Evolutionary conservation across 2,797 vertebrate species (phyloP).

Genomic region (Melanogrammus aeglefinus): DNA sequence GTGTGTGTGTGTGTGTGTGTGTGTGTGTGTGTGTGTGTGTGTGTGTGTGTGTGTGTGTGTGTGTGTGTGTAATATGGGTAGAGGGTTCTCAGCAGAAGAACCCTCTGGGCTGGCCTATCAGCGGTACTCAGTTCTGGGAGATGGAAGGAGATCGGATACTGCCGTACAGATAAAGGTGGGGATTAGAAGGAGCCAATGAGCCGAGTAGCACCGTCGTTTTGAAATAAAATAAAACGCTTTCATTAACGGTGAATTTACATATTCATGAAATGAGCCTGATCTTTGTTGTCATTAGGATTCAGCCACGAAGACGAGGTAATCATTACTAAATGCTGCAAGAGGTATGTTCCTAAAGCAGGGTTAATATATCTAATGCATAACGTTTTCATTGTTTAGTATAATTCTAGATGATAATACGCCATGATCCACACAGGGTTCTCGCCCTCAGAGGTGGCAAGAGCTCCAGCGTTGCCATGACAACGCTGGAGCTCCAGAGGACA

Average conservation of each 20-base stretch:
- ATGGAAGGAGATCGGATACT: slow-evolving; percentile 22
- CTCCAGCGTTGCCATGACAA: neutral
- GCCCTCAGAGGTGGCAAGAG: neutral
- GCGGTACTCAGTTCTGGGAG: slow-evolving; percentile 15
- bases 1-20: slow-evolving; percentile 10
- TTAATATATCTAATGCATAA: neutral
- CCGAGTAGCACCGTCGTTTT: slow-evolving; percentile 32
- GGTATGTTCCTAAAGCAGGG: neutral
- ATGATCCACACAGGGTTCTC: neutral
- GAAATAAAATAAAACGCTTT: slow-evolving; percentile 19
- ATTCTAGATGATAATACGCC: neutral
- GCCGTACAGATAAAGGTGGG: slow-evolving; percentile 23
- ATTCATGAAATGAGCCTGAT: slow-evolving; percentile 17
- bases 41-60: too few relatives aligned
- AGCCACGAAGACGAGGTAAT: neutral
- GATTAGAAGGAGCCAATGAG: slow-evolving; percentile 24
- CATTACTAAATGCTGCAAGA: neutral
- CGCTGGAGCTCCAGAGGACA: neutral
- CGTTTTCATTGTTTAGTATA: neutral
- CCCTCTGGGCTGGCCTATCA: neutral
- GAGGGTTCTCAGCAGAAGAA: slow-evolving; percentile 23
- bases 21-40: slow-evolving; percentile 12
- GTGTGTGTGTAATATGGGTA: slow-evolving; percentile 36
- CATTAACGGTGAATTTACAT: slow-evolving; percentile 33
- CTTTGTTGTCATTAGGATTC: slow-evolving; percentile 19